Conservation (phyloP, 2,797 vertebrate species). For the Gymnocypris eckloni region DNA sequence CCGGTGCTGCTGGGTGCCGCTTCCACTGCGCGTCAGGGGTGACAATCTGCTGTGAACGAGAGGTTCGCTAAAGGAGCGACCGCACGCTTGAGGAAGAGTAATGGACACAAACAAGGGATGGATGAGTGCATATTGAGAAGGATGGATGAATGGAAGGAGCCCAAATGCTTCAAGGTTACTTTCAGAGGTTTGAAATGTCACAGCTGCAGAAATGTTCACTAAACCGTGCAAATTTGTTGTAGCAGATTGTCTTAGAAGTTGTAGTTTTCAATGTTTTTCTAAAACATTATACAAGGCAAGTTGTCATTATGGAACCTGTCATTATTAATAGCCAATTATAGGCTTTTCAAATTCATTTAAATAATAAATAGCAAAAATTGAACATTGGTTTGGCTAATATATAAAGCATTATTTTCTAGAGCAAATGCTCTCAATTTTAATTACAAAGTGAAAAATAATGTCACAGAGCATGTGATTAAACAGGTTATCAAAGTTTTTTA, state of each 20-base stretch:
- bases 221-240: not conserved
- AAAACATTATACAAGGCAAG: not conserved
- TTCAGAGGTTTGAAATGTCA: conserved; percentile 20
- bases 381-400: not conserved
- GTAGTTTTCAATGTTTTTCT: not conserved
- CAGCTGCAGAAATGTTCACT: not conserved
- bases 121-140: conserved; percentile 20
- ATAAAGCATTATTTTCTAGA: not conserved
- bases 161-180: conserved; percentile 7
- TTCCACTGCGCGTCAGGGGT: conserved; percentile 17
- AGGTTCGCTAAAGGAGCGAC: conserved; percentile 11
- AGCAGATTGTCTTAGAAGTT: not conserved
- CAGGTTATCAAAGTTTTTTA: not conserved
- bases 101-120: conserved; percentile 16
- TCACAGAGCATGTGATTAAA: not conserved
- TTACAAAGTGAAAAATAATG: not conserved
- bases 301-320: not conserved
- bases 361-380: not conserved
- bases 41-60: conserved; percentile 24
- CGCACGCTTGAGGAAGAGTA: not conserved
- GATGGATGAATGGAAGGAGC: conserved; percentile 13
- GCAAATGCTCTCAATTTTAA: not conserved
- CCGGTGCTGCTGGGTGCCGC: not conserved
- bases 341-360: not conserved
- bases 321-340: not conserved